phyloP scores from a whole-genome alignment of 1,140 invertebrate genomes.

The Drosophila nigrodunni region DNA sequence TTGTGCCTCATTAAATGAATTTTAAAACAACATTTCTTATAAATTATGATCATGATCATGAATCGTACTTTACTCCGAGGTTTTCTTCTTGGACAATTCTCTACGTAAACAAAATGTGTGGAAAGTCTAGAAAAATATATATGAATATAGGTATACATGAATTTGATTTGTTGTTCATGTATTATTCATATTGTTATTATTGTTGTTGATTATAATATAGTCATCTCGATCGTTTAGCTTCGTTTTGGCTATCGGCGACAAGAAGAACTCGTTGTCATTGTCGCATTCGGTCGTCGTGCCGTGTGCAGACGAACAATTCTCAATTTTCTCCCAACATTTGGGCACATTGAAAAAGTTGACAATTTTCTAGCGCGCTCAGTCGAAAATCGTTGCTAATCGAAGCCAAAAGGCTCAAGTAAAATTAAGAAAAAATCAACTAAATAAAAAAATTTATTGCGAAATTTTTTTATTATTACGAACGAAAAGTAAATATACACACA shows the following conservation, averaged over 20 bases:
- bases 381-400: constrained; percentile 83
- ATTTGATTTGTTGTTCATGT: constrained; percentile 52
- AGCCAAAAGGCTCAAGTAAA: constrained; percentile 63
- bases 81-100: constrained; percentile 13
- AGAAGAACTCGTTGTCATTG: constrained; percentile 36
- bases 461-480: constrained; percentile 75
- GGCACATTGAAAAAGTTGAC: constrained; percentile 52
- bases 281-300: constrained; percentile 62
- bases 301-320: constrained; percentile 68
- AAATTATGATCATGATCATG: constrained; percentile 1
- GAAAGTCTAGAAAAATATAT: neutral
- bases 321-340: constrained; percentile 31
- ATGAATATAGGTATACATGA: constrained; percentile 11
- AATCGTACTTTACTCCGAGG: constrained; percentile 6
- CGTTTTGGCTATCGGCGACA: constrained; percentile 52
- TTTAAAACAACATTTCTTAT: neutral
- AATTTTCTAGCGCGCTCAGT: constrained; percentile 71
- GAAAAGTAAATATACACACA: constrained; percentile 70
- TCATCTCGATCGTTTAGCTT: constrained; percentile 59
- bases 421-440: constrained; percentile 61
- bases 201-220: constrained; percentile 54
- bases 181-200: constrained; percentile 35
- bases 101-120: constrained; percentile 10
- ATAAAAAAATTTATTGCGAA: constrained; percentile 51
- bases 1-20: too few species aligned